phyloP scores from a whole-genome alignment of 2,888 invertebrate species.

The Lasioglossum marginatum region DNA sequence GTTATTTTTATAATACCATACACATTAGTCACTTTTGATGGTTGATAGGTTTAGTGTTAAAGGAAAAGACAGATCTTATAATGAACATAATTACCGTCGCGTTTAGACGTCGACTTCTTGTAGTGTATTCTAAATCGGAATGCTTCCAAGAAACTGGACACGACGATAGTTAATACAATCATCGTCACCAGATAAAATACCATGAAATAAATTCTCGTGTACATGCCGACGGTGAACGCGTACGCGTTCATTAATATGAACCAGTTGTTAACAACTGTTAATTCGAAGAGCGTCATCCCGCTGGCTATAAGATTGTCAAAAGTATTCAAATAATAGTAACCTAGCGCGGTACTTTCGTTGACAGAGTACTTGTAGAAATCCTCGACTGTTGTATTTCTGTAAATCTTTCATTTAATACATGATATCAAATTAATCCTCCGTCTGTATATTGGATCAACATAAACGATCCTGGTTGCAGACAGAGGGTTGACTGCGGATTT shows the following conservation, averaged over 20 bases:
- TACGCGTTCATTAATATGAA: conserved; percentile 96
- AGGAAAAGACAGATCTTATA: background rate
- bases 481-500: background rate
- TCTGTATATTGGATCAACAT: background rate
- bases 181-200: conserved; percentile 94
- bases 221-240: conserved; percentile 89
- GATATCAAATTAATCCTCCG: background rate
- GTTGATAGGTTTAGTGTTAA: too few relatives aligned
- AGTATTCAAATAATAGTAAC: conserved; percentile 95
- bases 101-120: conserved; percentile 91
- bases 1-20: too few relatives aligned
- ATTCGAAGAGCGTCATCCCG: conserved; percentile 93
- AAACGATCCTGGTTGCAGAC: background rate
- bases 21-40: too few relatives aligned
- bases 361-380: conserved; percentile 91
- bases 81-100: conserved; percentile 87
- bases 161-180: conserved; percentile 96
- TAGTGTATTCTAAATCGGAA: conserved; percentile 95
- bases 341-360: conserved; percentile 89
- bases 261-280: conserved; percentile 97
- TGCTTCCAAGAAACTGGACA: conserved; percentile 94
- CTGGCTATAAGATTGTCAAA: conserved; percentile 92
- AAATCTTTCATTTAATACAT: background rate
- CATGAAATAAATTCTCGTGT: conserved; percentile 94
- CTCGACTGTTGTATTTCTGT: conserved; percentile 93